Evolutionary conservation across 1,140 invertebrate species (phyloP).

Genomic region (Neotoxoptera formosana): DNA sequence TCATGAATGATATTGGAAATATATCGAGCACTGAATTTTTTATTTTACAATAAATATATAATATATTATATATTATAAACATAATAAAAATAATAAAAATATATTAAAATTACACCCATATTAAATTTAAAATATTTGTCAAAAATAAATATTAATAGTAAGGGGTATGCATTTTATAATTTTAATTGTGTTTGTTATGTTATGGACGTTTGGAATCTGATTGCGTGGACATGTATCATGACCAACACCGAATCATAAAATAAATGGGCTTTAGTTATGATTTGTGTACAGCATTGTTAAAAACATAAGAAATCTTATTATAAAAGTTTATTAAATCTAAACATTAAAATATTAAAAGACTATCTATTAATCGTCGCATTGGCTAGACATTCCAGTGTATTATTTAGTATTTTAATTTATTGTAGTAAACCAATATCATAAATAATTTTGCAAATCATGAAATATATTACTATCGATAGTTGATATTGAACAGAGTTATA

Average conservation of each 20-base stretch:
- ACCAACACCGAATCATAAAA: fast-evolving
- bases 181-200: not conserved
- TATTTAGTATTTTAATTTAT: not conserved
- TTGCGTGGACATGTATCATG: not conserved
- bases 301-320: not conserved
- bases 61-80: too few species aligned
- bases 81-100: too few species aligned
- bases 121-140: too few species aligned
- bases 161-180: too few species aligned
- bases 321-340: not conserved
- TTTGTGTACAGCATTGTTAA: not conserved
- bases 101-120: too few species aligned
- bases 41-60: not conserved
- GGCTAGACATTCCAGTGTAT: not conserved
- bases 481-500: not conserved
- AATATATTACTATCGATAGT: not conserved
- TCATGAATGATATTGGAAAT: not conserved
- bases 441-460: not conserved
- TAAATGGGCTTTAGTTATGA: not conserved
- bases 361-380: not conserved
- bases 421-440: not conserved
- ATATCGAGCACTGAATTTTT: not conserved
- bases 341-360: not conserved
- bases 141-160: too few species aligned
- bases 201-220: not conserved